Base-by-base conservation (phyloP, 1,140 invertebrate genomes). In the Sitodiplosis mosellana region DNA sequence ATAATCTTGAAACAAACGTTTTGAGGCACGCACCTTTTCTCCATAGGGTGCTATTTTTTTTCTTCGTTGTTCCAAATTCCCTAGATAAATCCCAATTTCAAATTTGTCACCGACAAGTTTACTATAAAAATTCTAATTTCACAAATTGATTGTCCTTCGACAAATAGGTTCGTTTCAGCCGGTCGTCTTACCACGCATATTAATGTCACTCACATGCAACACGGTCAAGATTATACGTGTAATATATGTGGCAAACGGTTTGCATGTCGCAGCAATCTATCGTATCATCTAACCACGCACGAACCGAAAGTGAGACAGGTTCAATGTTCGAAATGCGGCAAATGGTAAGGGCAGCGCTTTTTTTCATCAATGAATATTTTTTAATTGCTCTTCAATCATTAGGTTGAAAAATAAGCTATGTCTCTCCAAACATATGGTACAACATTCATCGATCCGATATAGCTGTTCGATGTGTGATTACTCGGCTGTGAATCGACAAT, bases 331-430 rank as follows among this genome's bases (percentile, higher is more conserved):
- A n/a, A 19, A 37, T 47, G 46, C 20, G 36, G 21, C 2, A 47
- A 47, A 38, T 47, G 46, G 45, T 46, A 46, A 33, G 10, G 5
- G 5, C 12, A 38, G 15, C 5, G 15, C 14, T 12, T 21, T 21
- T 44, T 19, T 15, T 12, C 12, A 42, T 42, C 14, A 14, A 46
- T 46, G 2, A n/a, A 5, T 33, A 5, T 5, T 5, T 37, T 46
- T 46, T 14, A 37, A 15, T 37, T 37, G 19, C 20, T 47, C 22
- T 47, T 36, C 20, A 37, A 12, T 47, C 15, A 27, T 15, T 11
- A 37, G 46, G 47, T 42, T 48, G 38, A 48, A 48, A 17, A 48
- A 48, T 20, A 48, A 48, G 33, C 15, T 48, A 21, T 48, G 47
- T 21, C 40, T 48, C 5, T 19, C 20, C 11, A 48, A 48, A 17